Base-by-base conservation (phyloP, 2,113 vertebrate species). In the Megalops atlanticus region DNA sequence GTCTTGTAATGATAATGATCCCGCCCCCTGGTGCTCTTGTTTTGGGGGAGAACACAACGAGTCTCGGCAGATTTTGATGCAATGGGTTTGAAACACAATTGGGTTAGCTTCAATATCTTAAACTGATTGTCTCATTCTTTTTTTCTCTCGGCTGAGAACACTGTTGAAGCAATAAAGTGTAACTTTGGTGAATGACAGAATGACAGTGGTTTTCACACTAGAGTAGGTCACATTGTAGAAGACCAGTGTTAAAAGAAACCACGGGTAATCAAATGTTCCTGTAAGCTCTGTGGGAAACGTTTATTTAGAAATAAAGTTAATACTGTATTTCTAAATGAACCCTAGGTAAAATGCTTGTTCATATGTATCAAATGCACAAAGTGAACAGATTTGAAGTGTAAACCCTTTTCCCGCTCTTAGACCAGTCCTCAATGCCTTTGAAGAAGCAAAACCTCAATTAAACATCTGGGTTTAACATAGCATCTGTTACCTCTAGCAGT, bases 1-100 rank as follows among this genome's bases (percentile, higher is more conserved):
- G 79, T 21, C 82, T 82, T 80, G 64, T 11, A 77, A 80, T 69
- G n/a, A 71, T 74, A 78, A 80, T 78, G 76, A 82, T 39, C 58
- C 64, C 49, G 80, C 68, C 76, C 74, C 10, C 70, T 74, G 40
- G 16, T 83, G 52, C 52, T 74, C 33, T 76, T 35, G 35, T 14
- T 81, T 24, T n/a, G n/a, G n/a, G n/a, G n/a, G n/a, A n/a, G n/a
- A n/a, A n/a, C 35, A 80, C 83, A 18, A 47, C 75, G 79, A 78
- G 43, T 64, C 58, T 21, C 27, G n/a, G n/a, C 58, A 64, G 58
- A 31, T 64, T n/a, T 58, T 31, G 58, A 64, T 64, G n/a, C 31
- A 64, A 64, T 64, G 58, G 24, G 21, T 64, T 64, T 64, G 27
- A 64, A 64, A 64, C 2, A 10, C 21, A 64, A 31, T 18, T n/a